A percentile compares a stretch with the other conserved stretches of the same genome.
Conservation (phyloP, 2,797 vertebrate species). For the Sebastes cheni region DNA sequence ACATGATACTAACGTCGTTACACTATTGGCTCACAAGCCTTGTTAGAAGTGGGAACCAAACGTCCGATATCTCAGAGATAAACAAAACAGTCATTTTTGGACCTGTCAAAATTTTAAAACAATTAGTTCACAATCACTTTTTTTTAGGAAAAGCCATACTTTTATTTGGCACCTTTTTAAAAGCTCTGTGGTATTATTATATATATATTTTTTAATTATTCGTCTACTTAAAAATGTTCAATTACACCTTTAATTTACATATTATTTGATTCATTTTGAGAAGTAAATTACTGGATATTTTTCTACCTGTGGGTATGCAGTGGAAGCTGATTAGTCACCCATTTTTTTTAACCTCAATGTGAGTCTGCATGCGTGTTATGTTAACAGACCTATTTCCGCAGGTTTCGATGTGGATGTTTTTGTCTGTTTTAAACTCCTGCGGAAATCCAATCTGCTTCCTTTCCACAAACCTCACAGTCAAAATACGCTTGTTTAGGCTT, state of each 20-base stretch:
- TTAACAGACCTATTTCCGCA: conserved; percentile 52
- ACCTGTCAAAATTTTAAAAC: too few relatives aligned
- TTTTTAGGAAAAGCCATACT: too few relatives aligned
- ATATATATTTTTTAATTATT: too few relatives aligned
- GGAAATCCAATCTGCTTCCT: conserved; percentile 73
- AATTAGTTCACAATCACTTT: too few relatives aligned
- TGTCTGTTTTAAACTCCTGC: conserved; percentile 44
- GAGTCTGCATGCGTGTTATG: conserved; percentile 9
- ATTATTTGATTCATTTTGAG: background rate
- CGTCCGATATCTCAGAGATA: too few relatives aligned
- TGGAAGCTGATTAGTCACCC: background rate
- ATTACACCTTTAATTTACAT: background rate
- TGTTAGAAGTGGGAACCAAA: too few relatives aligned
- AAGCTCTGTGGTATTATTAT: too few relatives aligned
- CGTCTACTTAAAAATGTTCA: too few relatives aligned
- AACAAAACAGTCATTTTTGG: too few relatives aligned
- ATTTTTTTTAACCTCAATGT: background rate
- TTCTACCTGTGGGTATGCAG: background rate
- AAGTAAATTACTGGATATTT: background rate
- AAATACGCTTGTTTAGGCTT: conserved; percentile 78
- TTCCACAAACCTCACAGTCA: conserved; percentile 61
- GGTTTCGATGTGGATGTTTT: conserved; percentile 58
- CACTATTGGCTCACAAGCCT: too few relatives aligned
- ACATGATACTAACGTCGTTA: too few relatives aligned
- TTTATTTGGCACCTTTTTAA: too few relatives aligned